phyloP scores from a whole-genome alignment of 2,113 vertebrate species.

The Cygnus buccinator region DNA sequence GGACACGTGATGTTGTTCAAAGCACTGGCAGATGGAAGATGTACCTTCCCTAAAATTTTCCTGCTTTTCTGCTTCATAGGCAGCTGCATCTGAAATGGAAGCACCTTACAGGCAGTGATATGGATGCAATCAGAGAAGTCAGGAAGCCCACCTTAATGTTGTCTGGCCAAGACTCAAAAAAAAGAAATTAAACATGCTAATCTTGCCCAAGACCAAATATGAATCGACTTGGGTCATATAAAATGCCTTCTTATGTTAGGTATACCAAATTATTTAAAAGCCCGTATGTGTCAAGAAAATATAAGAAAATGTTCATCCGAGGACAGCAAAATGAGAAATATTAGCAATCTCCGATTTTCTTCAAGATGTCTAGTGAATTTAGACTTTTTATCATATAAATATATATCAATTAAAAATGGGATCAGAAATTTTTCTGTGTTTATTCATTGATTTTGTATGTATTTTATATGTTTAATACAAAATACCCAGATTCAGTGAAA shows the following conservation, averaged over 20 bases:
- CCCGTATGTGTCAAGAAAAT: fast-evolving
- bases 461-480: not conserved
- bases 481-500: not conserved
- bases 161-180: not conserved
- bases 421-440: not conserved
- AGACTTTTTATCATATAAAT: not conserved
- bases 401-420: not conserved
- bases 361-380: not conserved
- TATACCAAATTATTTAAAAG: not conserved
- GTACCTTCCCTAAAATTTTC: not conserved
- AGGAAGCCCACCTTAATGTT: not conserved
- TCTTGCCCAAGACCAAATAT: not conserved
- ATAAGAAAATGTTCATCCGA: not conserved
- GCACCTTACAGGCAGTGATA: not conserved
- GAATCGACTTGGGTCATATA: not conserved
- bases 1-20: not conserved
- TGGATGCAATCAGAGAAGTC: not conserved
- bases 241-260: not conserved
- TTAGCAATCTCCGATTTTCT: not conserved
- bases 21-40: not conserved
- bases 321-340: not conserved
- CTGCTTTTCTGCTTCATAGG: not conserved
- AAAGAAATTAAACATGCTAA: not conserved
- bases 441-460: not conserved
- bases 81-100: not conserved